A percentile compares a stretch with the other conserved stretches of the same genome.
phyloP scores from a whole-genome alignment of 2,113 vertebrate species.

The Tichodroma muraria region DNA sequence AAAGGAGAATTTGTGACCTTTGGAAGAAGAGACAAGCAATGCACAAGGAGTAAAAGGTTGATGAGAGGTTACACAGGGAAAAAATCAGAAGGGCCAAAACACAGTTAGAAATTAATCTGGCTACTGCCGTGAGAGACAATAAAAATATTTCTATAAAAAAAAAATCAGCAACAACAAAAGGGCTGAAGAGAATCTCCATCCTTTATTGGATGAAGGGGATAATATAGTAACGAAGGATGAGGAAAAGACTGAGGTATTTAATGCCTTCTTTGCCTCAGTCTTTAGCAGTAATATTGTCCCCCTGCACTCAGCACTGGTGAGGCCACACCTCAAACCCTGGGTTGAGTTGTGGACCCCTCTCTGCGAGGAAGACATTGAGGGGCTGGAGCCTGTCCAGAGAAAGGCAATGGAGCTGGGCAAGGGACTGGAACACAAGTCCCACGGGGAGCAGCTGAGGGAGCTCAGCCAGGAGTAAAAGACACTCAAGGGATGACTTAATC shows the following conservation, averaged over 20 bases:
- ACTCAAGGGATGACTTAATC: background rate
- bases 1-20: background rate
- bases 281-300: background rate
- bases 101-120: background rate
- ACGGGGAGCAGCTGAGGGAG: fast-evolving
- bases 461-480: background rate
- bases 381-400: background rate
- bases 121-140: background rate
- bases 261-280: background rate
- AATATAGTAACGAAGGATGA: background rate
- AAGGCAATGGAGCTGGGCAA: background rate
- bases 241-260: background rate
- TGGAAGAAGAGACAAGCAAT: background rate
- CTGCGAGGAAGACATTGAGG: background rate
- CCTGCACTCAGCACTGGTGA: fast-evolving
- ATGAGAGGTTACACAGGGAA: background rate
- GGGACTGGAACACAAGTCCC: background rate
- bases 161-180: background rate
- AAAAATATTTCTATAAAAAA: background rate
- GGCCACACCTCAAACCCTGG: background rate
- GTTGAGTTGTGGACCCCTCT: background rate
- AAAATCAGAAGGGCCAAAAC: background rate
- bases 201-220: background rate
- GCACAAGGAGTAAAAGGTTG: background rate
- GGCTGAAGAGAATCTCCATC: background rate